Evolutionary conservation across 2,888 invertebrate genomes (phyloP).

Genomic region (Gastracanthus pulcherrimus): DNA sequence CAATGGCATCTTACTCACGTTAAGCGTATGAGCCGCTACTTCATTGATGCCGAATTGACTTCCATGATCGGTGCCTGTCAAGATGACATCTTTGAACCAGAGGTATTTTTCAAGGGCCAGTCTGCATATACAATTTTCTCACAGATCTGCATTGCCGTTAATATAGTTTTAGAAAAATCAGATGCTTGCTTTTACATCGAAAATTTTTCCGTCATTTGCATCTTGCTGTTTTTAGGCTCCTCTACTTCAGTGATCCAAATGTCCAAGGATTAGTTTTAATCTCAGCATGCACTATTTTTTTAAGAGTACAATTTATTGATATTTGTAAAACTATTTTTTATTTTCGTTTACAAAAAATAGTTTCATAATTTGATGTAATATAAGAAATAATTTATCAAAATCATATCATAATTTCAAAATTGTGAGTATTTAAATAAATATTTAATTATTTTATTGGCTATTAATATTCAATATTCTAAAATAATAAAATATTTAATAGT

Average conservation of each 20-base stretch:
- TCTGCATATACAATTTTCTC: slow-evolving; percentile 43
- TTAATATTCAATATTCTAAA: too few species aligned
- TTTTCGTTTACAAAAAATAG: neutral
- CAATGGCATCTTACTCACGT: slow-evolving; percentile 71
- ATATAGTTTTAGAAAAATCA: slow-evolving; percentile 52
- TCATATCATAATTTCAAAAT: too few species aligned
- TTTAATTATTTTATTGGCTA: too few species aligned
- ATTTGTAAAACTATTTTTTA: neutral
- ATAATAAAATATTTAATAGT: too few species aligned
- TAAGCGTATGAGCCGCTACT: slow-evolving; percentile 89
- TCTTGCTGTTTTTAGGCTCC: slow-evolving; percentile 63
- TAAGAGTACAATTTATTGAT: slow-evolving; percentile 10
- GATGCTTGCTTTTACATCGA: slow-evolving; percentile 49
- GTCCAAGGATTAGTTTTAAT: slow-evolving; percentile 5
- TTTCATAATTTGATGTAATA: too few species aligned
- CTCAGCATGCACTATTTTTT: slow-evolving; percentile 26
- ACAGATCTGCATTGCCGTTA: slow-evolving; percentile 55
- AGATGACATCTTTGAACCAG: slow-evolving; percentile 78
- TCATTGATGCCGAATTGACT: slow-evolving; percentile 89
- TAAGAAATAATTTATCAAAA: too few species aligned
- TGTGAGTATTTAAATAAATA: too few species aligned
- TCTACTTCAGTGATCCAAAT: slow-evolving; percentile 10
- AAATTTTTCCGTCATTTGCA: slow-evolving; percentile 57
- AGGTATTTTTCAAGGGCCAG: slow-evolving; percentile 68
- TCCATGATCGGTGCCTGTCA: slow-evolving; percentile 84